These are phyloP conservation scores for Columba livia DNA, from an alignment of 2,113 vertebrate species.

Conservation along the genomic window DNA sequence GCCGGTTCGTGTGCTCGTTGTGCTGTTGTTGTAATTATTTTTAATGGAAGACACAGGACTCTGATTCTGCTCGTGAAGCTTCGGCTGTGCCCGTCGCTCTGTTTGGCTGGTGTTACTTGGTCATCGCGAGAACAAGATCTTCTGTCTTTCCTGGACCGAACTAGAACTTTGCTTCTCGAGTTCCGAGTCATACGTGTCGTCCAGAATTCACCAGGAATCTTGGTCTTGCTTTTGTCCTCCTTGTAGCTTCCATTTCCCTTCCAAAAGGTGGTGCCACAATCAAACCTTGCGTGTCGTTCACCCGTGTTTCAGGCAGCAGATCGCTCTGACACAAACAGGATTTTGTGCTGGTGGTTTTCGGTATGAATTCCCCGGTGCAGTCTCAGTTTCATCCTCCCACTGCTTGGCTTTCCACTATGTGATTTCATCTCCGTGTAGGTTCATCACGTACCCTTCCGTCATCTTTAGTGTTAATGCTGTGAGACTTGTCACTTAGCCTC, in stretches of 20 bases:
- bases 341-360: not conserved
- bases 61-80: not conserved
- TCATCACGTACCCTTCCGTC: rapidly evolving
- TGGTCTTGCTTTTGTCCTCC: not conserved
- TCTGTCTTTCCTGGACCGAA: not conserved
- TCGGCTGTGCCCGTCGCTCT: not conserved
- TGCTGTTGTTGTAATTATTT: too few relatives aligned
- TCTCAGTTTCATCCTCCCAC: not conserved
- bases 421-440: rapidly evolving
- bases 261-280: not conserved
- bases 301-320: not conserved
- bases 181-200: not conserved
- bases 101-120: not conserved
- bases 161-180: not conserved
- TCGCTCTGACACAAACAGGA: not conserved
- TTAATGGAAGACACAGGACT: too few relatives aligned
- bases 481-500: not conserved
- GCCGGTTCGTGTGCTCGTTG: not conserved
- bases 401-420: not conserved
- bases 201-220: not conserved
- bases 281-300: rapidly evolving
- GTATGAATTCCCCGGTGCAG: not conserved
- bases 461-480: not conserved
- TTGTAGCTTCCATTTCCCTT: not conserved
- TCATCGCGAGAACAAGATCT: rapidly evolving